Base-by-base conservation (phyloP, 2,113 vertebrate species). In the Engystomops pustulosus region DNA sequence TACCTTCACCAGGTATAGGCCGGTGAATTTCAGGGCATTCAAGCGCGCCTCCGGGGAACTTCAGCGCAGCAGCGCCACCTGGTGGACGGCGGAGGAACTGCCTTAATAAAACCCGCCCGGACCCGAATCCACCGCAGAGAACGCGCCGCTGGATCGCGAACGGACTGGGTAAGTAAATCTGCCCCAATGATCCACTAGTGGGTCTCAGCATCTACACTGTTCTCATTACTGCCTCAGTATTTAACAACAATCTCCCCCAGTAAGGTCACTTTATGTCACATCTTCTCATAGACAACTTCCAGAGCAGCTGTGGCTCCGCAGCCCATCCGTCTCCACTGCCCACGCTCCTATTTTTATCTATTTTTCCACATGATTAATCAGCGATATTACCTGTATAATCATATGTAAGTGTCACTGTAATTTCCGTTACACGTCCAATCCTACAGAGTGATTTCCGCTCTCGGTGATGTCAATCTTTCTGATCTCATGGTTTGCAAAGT, bases 311-410 rank as follows among this genome's bases (percentile, higher is more conserved):
- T 23, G 32, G 30, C 30, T 58, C 23, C 18, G 38, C 34, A 58
- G 49, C 55, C 23, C 51, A 60, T 60, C 32, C 27, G 10, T 83
- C 53, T 83, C 23, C 23, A 60, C 72, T 14, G 32, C 65, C 45
- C 44, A 2, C 6, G 27, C 27, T 32, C 17, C 38, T 68, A 49
- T 41, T 77, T 51, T 68, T 9, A 38, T 45, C 72, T 51, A 3
- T 3, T 76, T 76, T 77, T 68, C 72, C 23, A 27, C 60, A 77
- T 84, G 72, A 84, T 77, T 84, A 82, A 58, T 82, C 80, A 68
- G 55, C 32, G 0, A 49, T 75, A 83, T 53, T 68, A 76, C 44
- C 71, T 47, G 67, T 68, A 74, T 58, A 60, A 82, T 60, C 80
- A 44, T 71, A 18, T 82, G 49, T 25, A 81, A 70, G 44, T 60